These are phyloP conservation scores for Notarius quadriscutis DNA, from an alignment of 2,113 vertebrate genomes.

Conservation along the genomic window DNA sequence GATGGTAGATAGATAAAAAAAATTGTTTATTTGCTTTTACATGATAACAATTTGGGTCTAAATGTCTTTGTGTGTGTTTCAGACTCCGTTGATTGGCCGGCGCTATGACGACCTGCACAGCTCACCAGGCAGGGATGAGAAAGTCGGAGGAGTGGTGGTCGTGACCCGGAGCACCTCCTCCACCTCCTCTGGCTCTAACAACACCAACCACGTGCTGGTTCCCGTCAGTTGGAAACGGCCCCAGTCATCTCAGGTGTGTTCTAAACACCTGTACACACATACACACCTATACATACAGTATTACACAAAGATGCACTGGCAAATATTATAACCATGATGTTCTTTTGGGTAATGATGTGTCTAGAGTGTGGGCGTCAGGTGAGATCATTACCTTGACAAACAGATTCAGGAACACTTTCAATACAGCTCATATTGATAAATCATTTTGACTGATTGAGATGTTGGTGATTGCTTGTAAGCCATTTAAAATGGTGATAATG, in stretches of 20 bases:
- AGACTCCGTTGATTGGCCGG: slow-evolving; percentile 94
- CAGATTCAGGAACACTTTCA: background rate
- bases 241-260: slow-evolving; percentile 91
- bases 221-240: slow-evolving; percentile 98
- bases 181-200: slow-evolving; percentile 90
- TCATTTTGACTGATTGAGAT: background rate
- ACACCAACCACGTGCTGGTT: slow-evolving; percentile 95
- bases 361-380: background rate
- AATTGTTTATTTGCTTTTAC: background rate
- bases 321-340: background rate
- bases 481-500: background rate
- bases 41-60: background rate
- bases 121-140: slow-evolving; percentile 85
- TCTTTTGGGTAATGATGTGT: background rate
- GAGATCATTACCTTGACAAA: background rate
- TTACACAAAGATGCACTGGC: background rate
- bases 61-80: slow-evolving; percentile 46
- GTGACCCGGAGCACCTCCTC: slow-evolving; percentile 94
- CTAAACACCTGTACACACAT: background rate
- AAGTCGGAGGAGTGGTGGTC: slow-evolving; percentile 86
- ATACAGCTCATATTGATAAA: background rate
- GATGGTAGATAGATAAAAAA: background rate
- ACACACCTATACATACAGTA: background rate
- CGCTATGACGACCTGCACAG: slow-evolving; percentile 89
- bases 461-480: background rate